phyloP scores from a whole-genome alignment of 2,888 invertebrate genomes.

The Agrochola lychnidis region DNA sequence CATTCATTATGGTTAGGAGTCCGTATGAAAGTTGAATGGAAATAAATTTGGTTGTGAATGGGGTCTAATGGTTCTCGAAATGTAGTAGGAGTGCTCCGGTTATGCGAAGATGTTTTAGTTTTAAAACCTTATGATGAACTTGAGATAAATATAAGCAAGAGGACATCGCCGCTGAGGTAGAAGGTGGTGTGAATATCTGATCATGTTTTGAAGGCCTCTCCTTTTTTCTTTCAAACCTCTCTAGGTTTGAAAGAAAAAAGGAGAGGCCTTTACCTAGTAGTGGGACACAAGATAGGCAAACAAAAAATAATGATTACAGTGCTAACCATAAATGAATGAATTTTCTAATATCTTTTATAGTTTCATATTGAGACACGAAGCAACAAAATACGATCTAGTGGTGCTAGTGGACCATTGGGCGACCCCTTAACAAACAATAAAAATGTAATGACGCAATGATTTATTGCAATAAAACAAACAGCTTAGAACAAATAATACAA shows the following conservation, averaged over 20 bases:
- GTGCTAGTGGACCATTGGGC: too few species aligned
- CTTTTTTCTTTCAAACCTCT: too few species aligned
- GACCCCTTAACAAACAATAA: too few species aligned
- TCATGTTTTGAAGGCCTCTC: too few species aligned
- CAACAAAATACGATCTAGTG: too few species aligned
- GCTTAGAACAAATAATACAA: too few species aligned
- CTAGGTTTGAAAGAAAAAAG: background rate
- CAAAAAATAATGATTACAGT: background rate
- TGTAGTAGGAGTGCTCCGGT: slow-evolving; percentile 2
- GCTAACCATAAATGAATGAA: background rate
- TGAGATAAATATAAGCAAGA: background rate
- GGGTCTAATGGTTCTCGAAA: slow-evolving; percentile 42
- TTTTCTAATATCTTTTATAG: too few species aligned
- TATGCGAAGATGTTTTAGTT: background rate
- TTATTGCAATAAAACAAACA: too few species aligned
- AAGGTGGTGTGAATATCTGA: too few species aligned
- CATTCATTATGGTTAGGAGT: slow-evolving; percentile 40
- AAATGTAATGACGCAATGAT: too few species aligned
- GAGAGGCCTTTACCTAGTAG: background rate
- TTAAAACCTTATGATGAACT: slow-evolving; percentile 1
- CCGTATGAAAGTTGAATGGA: slow-evolving; percentile 48
- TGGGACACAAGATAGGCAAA: background rate
- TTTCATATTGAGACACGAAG: too few species aligned
- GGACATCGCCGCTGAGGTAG: too few species aligned
- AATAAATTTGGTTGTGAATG: slow-evolving; percentile 43